phyloP scores from a whole-genome alignment of 92 coral and sea anemone genomes.

The Palythoa caribaeorum region DNA sequence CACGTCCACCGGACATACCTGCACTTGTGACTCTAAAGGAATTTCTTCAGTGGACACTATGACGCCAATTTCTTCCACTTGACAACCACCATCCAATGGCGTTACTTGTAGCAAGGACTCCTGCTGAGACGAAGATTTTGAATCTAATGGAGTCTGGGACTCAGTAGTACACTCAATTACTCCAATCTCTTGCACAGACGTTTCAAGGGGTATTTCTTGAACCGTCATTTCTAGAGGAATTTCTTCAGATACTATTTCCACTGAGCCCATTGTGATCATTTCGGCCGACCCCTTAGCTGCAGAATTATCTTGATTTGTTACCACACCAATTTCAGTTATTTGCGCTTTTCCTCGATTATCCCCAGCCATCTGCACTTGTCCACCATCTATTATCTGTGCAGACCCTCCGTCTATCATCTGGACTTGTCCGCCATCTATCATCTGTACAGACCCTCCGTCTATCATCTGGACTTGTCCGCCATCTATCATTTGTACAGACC shows the following conservation, averaged over 20 bases:
- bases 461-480: background rate
- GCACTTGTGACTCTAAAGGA: conserved; percentile 14
- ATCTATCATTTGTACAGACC: conserved; percentile 3
- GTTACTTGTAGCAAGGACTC: background rate
- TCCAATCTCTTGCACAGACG: conserved; percentile 20
- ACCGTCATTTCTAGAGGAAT: conserved; percentile 10
- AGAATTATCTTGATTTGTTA: background rate
- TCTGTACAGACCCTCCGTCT: background rate
- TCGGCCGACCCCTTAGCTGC: background rate
- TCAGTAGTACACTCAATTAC: background rate
- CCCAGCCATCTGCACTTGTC: background rate
- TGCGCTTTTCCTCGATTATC: background rate
- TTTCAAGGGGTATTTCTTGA: conserved; percentile 30
- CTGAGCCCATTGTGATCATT: background rate
- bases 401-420: background rate
- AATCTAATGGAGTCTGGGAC: conserved; percentile 24
- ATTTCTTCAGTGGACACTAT: conserved; percentile 5
- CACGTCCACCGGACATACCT: conserved; percentile 24
- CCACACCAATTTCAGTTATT: background rate
- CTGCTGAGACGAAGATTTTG: conserved; percentile 27
- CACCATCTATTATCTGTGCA: conserved; percentile 2
- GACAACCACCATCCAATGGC: conserved; percentile 36
- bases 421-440: conserved; percentile 17
- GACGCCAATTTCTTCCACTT: conserved; percentile 38
- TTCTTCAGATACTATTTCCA: conserved; percentile 2